Conservation (phyloP, 2,113 vertebrate genomes). For the Onychostoma macrolepis region DNA sequence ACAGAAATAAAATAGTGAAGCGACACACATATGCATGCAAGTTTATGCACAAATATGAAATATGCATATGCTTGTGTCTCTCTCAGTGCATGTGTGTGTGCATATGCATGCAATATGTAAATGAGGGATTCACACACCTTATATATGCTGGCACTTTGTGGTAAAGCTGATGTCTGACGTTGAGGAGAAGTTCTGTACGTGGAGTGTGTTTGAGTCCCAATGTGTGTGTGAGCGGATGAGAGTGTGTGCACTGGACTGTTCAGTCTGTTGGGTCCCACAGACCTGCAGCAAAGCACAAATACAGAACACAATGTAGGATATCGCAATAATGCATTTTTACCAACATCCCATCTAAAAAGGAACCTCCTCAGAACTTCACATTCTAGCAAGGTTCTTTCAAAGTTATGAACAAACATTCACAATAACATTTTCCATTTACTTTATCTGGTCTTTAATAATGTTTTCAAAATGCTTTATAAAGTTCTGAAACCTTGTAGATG, state of each 20-base stretch:
- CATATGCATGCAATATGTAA: neutral
- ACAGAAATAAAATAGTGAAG: neutral
- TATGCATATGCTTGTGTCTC: neutral
- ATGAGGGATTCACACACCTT: slow-evolving; percentile 65
- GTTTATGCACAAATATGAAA: neutral
- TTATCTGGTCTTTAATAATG: neutral
- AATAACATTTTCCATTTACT: neutral
- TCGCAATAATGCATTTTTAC: neutral
- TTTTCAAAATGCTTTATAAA: no score
- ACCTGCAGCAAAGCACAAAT: slow-evolving; percentile 61
- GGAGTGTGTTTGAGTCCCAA: slow-evolving; percentile 52
- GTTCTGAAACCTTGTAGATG: no score
- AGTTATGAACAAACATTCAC: neutral
- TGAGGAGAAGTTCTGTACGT: slow-evolving; percentile 61
- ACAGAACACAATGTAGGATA: neutral
- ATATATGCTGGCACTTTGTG: slow-evolving; percentile 68
- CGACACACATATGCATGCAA: neutral
- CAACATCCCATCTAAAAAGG: neutral
- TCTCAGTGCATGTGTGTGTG: neutral
- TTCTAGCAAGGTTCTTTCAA: neutral
- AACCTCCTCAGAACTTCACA: neutral
- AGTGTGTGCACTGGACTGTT: slow-evolving; percentile 61
- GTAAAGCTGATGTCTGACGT: slow-evolving; percentile 58
- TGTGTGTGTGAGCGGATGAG: slow-evolving; percentile 16
- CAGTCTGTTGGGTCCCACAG: slow-evolving; percentile 64